Evolutionary conservation across 2,113 vertebrate species (phyloP).

Genomic region (Monopterus albus): DNA sequence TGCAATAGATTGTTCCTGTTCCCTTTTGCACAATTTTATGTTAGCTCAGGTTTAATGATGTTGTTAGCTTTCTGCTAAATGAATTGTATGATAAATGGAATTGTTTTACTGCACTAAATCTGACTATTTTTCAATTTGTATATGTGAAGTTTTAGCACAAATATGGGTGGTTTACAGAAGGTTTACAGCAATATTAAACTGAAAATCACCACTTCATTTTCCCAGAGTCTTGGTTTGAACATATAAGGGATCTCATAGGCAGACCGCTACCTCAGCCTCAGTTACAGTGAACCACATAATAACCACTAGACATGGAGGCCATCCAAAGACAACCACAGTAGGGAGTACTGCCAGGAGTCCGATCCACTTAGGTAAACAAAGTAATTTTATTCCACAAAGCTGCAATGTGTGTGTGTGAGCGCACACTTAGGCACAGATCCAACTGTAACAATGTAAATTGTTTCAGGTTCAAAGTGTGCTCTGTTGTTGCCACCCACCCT

Average conservation of each 20-base stretch:
- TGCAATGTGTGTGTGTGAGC: conserved; percentile 23
- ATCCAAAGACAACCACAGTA: conserved; percentile 67
- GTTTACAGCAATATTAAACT: conserved; percentile 10
- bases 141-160: conserved; percentile 29
- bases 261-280: conserved; percentile 41
- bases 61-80: conserved; percentile 25
- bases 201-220: conserved; percentile 37
- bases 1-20: conserved; percentile 51
- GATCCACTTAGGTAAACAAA: conserved; percentile 66
- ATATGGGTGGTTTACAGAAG: conserved; percentile 7
- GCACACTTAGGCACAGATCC: conserved; percentile 63
- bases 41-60: conserved; percentile 47
- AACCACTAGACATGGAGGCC: conserved; percentile 62
- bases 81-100: conserved; percentile 12
- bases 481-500: conserved; percentile 59
- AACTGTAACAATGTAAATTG: conserved; percentile 75
- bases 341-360: conserved; percentile 49
- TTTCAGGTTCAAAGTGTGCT: conserved; percentile 69
- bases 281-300: conserved; percentile 52
- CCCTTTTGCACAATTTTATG: conserved; percentile 27
- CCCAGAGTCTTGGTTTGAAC: conserved; percentile 36
- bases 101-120: conserved; percentile 13
- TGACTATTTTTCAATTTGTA: conserved; percentile 15
- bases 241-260: conserved; percentile 18
- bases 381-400: conserved; percentile 46